Evolutionary conservation across 2,888 invertebrate genomes (phyloP).

Genomic region (Drosophila pegasa): DNA sequence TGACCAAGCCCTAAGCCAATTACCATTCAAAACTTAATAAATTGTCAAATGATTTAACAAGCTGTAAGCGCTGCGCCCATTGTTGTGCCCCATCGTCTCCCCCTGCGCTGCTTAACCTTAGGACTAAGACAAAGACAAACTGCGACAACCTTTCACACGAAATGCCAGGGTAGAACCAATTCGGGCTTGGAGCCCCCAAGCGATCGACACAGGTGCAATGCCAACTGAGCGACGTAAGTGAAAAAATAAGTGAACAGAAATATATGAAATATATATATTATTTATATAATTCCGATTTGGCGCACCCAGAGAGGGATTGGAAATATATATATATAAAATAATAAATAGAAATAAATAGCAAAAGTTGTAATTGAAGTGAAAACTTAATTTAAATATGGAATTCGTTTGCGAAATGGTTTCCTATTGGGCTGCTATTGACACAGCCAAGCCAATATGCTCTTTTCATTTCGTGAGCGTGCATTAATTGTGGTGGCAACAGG

Average conservation of each 20-base stretch:
- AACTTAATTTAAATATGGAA: background rate
- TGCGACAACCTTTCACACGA: constrained; percentile 51
- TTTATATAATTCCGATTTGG: constrained; percentile 1
- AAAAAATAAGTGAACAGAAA: constrained; percentile 46
- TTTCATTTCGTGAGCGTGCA: background rate
- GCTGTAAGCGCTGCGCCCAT: constrained; percentile 51
- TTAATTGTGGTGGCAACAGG: constrained; percentile 33
- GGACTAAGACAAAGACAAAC: constrained; percentile 28
- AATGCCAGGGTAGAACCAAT: constrained; percentile 66
- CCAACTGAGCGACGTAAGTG: constrained; percentile 68
- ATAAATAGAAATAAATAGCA: background rate
- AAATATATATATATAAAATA: background rate
- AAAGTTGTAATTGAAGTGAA: background rate
- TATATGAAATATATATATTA: constrained; percentile 18
- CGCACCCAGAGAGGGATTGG: background rate
- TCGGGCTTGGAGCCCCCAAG: constrained; percentile 41
- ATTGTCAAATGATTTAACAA: constrained; percentile 46
- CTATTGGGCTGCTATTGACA: background rate
- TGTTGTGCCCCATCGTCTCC: constrained; percentile 12
- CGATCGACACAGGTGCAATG: constrained; percentile 70
- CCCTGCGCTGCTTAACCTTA: constrained; percentile 28
- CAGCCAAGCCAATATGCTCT: background rate
- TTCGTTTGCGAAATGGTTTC: background rate
- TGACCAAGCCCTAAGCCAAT: constrained; percentile 17
- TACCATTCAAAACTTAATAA: constrained; percentile 17